phyloP scores from a whole-genome alignment of 2,113 vertebrate genomes.

The Aldabrachelys gigantea region DNA sequence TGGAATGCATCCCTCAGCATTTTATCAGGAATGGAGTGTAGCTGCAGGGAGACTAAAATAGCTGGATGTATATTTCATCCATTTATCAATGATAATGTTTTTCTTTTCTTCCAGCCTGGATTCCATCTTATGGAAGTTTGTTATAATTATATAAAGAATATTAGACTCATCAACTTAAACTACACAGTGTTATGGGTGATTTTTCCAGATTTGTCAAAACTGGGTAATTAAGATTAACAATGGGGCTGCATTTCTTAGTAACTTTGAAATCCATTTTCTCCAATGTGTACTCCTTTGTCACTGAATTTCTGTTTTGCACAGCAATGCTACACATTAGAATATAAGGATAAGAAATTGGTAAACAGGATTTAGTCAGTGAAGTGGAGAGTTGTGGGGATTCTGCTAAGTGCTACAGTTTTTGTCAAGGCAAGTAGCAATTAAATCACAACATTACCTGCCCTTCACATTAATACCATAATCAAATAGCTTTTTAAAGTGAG shows the following conservation, averaged over 20 bases:
- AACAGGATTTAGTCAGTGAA: not conserved
- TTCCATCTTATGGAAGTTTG: constrained; percentile 71
- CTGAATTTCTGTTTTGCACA: not conserved
- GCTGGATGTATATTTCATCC: constrained; percentile 21
- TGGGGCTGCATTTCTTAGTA: constrained; percentile 7
- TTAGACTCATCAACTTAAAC: constrained; percentile 69
- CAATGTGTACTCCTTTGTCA: not conserved
- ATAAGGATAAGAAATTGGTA: not conserved
- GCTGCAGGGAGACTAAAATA: constrained; percentile 38
- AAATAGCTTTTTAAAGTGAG: not conserved
- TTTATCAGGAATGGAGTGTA: constrained; percentile 28
- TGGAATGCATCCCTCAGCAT: constrained; percentile 51
- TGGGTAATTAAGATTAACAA: constrained; percentile 63
- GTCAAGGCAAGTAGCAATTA: not conserved
- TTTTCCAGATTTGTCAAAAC: constrained; percentile 63
- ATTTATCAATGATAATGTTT: constrained; percentile 65
- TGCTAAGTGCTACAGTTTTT: not conserved
- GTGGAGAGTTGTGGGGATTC: not conserved
- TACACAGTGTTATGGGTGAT: constrained; percentile 34
- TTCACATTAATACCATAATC: not conserved
- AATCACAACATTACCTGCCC: not conserved
- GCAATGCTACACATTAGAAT: not conserved
- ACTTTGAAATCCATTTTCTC: not conserved
- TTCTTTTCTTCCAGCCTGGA: constrained; percentile 53
- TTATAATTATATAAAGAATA: constrained; percentile 69